Conservation (phyloP, 2,888 invertebrate species). For the Andrena minutula region DNA sequence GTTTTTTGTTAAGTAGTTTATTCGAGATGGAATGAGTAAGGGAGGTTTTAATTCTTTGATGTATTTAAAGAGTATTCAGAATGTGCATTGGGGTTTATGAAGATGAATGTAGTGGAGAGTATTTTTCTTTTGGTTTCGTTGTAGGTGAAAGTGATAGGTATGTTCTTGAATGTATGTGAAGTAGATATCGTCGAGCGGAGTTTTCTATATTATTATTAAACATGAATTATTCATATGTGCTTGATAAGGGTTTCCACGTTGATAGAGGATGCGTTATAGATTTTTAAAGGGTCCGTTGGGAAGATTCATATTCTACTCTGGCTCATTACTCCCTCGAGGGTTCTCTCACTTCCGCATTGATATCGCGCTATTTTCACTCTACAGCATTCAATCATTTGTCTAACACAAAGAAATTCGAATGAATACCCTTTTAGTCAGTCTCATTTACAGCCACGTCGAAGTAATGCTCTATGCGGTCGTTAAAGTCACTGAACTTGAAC, state of each 20-base stretch:
- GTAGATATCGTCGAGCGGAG: slow-evolving; percentile 7
- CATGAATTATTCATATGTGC: slow-evolving; percentile 48
- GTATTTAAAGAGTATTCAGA: not conserved
- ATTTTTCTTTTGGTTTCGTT: not conserved
- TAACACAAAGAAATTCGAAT: not conserved
- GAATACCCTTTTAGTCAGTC: not conserved
- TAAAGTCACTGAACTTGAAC: slow-evolving; percentile 1
- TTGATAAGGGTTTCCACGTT: slow-evolving; percentile 28
- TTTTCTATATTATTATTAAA: slow-evolving; percentile 40
- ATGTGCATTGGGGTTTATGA: not conserved
- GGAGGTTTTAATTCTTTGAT: not conserved
- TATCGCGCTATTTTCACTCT: not conserved
- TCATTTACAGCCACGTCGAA: not conserved
- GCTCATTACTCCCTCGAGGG: not conserved
- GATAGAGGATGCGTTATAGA: slow-evolving; percentile 12
- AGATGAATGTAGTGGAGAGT: not conserved
- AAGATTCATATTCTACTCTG: slow-evolving; percentile 12
- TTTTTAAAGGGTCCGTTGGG: slow-evolving; percentile 28
- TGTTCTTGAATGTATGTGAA: slow-evolving; percentile 15
- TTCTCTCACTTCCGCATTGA: too few relatives aligned
- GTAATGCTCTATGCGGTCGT: not conserved
- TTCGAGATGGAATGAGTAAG: not conserved
- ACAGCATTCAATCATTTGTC: not conserved
- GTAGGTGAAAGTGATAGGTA: not conserved
- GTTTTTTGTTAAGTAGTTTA: not conserved